These are phyloP conservation scores for Leucoma salicis DNA, from an alignment of 2,888 invertebrate species.

Conservation along the genomic window DNA sequence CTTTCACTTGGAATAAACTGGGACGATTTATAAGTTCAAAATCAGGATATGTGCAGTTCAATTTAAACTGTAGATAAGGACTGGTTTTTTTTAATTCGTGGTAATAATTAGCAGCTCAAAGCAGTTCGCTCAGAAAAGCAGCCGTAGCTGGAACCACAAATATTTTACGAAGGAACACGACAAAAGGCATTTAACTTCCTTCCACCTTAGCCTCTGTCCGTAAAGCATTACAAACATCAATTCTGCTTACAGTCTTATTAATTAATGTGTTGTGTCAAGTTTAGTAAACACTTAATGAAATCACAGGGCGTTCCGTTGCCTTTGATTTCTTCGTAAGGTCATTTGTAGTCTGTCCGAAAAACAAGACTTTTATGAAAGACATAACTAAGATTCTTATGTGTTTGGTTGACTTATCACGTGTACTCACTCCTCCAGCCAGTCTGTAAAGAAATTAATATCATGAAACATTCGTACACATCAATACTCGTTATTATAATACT, in stretches of 20 bases:
- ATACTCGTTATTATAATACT: too few relatives aligned
- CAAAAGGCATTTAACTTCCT: constrained; percentile 1
- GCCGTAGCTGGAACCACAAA: neutral
- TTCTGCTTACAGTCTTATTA: constrained; percentile 76
- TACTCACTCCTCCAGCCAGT: constrained; percentile 96
- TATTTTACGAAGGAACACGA: neutral
- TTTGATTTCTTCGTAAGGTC: constrained; percentile 42
- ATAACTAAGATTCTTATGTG: constrained; percentile 43
- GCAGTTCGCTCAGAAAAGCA: neutral
- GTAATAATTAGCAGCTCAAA: too few relatives aligned
- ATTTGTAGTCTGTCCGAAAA: constrained; percentile 37
- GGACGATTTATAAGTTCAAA: constrained; percentile 41
- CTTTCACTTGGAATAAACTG: constrained; percentile 54
- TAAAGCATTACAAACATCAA: constrained; percentile 69
- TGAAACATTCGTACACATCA: too few relatives aligned
- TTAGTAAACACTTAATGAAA: constrained; percentile 43
- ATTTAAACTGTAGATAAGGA: constrained; percentile 42
- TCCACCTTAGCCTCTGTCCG: constrained; percentile 36
- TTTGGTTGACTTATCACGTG: constrained; percentile 89
- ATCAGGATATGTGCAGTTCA: constrained; percentile 64
- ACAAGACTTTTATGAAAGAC: constrained; percentile 36
- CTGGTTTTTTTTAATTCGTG: too few relatives aligned
- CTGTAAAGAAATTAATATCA: constrained; percentile 81
- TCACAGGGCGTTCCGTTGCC: constrained; percentile 60
- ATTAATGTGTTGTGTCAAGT: constrained; percentile 42